Percentiles rank a stretch among this genome's conserved stretches.
phyloP scores from a whole-genome alignment of 2,797 vertebrate species.

The Rhadinocentrus ornatus region DNA sequence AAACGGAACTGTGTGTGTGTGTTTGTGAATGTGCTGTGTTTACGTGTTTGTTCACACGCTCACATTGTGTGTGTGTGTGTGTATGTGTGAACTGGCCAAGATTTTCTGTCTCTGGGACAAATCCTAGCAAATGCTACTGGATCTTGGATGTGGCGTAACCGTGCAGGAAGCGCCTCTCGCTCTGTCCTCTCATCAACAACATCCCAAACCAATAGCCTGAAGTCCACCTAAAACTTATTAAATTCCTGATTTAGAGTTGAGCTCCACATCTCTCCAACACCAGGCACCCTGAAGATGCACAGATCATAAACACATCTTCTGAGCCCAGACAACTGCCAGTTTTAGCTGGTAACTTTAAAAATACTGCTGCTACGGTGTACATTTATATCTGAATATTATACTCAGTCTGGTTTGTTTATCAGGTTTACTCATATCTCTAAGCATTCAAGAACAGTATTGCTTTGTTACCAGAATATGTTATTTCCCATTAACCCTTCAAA shows the following conservation, averaged over 20 bases:
- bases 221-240: constrained; percentile 56
- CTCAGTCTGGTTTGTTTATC: constrained; percentile 29
- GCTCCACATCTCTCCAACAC: background rate
- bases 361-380: background rate
- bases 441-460: constrained; percentile 6
- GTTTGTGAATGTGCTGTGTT: constrained; percentile 41
- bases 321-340: constrained; percentile 13
- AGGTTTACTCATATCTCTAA: constrained; percentile 21
- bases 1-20: constrained; percentile 67
- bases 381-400: constrained; percentile 31
- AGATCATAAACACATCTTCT: constrained; percentile 24
- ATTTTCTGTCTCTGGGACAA: constrained; percentile 50
- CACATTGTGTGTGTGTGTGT: constrained; percentile 6
- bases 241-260: constrained; percentile 25
- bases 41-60: constrained; percentile 25
- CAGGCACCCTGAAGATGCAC: background rate
- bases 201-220: constrained; percentile 36
- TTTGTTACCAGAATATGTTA: background rate
- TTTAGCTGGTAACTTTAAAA: constrained; percentile 26
- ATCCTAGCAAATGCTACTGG: constrained; percentile 58
- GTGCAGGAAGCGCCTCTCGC: constrained; percentile 6
- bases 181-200: constrained; percentile 27
- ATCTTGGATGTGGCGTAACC: constrained; percentile 38
- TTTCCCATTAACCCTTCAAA: too few relatives aligned
- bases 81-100: constrained; percentile 36